Percentiles rank a stretch among this genome's conserved stretches.
These are phyloP conservation scores for Pachyramphus minor DNA, from an alignment of 2,113 vertebrate genomes.

Conservation along the genomic window DNA sequence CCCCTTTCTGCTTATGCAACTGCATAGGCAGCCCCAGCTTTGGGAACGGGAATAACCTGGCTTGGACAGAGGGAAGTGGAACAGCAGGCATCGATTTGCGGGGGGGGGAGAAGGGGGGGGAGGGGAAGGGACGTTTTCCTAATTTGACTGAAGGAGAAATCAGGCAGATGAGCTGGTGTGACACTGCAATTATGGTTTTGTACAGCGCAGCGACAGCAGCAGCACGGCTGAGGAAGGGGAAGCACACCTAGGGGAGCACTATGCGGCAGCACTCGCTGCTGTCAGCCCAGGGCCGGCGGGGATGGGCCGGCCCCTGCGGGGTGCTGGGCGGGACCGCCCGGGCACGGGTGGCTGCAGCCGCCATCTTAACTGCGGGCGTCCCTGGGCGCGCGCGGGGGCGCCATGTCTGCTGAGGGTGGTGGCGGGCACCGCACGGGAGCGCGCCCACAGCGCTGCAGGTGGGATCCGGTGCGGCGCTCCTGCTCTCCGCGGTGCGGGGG, in stretches of 20 bases:
- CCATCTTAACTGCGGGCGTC: neutral
- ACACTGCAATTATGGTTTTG: fast-evolving
- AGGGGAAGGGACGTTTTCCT: neutral
- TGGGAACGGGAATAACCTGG: fast-evolving
- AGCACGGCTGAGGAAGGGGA: fast-evolving
- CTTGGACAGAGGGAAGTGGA: fast-evolving
- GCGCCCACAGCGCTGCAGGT: neutral
- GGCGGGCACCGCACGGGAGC: neutral
- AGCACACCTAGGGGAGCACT: fast-evolving
- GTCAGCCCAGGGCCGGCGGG: neutral
- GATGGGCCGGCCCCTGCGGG: neutral
- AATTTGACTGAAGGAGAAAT: neutral
- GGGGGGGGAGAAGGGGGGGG: too few species aligned
- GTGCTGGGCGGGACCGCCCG: neutral
- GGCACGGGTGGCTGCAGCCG: fast-evolving
- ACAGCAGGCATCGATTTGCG: fast-evolving
- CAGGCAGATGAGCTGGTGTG: neutral
- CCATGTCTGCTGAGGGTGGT: neutral
- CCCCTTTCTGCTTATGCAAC: fast-evolving
- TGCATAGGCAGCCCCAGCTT: fast-evolving
- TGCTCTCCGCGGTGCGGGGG: neutral
- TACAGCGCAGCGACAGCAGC: neutral
- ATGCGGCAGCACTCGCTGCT: fast-evolving
- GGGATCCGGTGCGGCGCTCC: neutral
- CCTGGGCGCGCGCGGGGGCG: fast-evolving